Evolutionary conservation across 2,888 invertebrate genomes (phyloP).

Genomic region (Clepsis dumicolana): DNA sequence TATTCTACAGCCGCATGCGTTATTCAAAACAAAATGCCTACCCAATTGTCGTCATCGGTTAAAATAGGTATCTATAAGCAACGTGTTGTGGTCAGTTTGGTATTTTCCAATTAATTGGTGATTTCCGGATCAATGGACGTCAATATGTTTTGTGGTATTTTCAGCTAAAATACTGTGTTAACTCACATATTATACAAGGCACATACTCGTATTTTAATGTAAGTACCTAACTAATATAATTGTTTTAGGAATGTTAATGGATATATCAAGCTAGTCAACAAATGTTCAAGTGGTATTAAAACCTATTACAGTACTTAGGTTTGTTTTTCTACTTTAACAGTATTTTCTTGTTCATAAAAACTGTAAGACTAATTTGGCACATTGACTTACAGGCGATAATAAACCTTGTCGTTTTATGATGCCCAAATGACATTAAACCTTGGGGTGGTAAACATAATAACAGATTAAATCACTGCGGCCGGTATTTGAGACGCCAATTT

Average conservation of each 20-base stretch:
- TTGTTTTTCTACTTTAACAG: background rate
- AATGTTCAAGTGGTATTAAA: too few relatives aligned
- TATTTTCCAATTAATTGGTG: constrained; percentile 12
- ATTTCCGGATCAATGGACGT: constrained; percentile 1
- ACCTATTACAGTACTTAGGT: too few relatives aligned
- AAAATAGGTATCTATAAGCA: background rate
- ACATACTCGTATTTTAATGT: background rate
- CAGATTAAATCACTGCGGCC: background rate
- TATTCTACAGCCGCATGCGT: background rate
- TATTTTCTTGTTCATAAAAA: background rate
- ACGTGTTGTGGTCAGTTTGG: constrained; percentile 5
- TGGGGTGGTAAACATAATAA: background rate
- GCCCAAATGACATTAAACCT: background rate
- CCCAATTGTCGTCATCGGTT: constrained; percentile 1
- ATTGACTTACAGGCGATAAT: constrained; percentile 4
- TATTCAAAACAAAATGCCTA: constrained; percentile 4
- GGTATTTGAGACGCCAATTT: background rate
- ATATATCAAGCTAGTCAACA: too few relatives aligned
- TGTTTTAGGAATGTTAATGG: too few relatives aligned
- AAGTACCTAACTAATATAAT: too few relatives aligned
- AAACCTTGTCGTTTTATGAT: constrained; percentile 3
- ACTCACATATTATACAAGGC: background rate
- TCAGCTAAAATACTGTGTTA: background rate
- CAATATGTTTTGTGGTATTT: constrained; percentile 2
- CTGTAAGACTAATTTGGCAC: background rate